Evolutionary conservation across 2,888 invertebrate genomes (phyloP).

Genomic region (Sisyra nigra): DNA sequence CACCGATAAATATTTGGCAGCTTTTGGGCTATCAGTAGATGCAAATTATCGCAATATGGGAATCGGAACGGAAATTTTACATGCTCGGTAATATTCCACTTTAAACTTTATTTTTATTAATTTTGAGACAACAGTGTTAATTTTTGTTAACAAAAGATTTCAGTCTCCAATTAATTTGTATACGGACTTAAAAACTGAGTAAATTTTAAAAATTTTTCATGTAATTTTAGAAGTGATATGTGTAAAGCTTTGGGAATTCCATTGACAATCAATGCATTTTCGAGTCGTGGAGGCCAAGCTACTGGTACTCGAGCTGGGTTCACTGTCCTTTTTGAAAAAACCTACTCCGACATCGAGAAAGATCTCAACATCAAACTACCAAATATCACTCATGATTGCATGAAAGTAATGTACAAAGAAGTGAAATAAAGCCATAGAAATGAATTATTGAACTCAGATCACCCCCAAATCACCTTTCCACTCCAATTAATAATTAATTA

Average conservation of each 20-base stretch:
- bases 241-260: slow-evolving; percentile 29
- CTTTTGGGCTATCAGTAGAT: slow-evolving; percentile 32
- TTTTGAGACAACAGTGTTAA: not conserved
- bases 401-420: no score
- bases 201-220: no score
- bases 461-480: no score
- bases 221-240: slow-evolving; percentile 28
- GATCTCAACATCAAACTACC: no score
- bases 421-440: no score
- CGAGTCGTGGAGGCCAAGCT: slow-evolving; percentile 31
- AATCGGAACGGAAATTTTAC: slow-evolving; percentile 29
- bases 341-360: not conserved
- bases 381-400: no score
- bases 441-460: no score
- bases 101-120: not conserved
- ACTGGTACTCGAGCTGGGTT: slow-evolving; percentile 33
- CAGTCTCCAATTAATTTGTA: no score
- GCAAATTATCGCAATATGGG: slow-evolving; percentile 29
- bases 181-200: no score
- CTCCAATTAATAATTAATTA: no score
- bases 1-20: slow-evolving; percentile 29
- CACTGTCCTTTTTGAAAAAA: slow-evolving; percentile 22
- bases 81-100: slow-evolving; percentile 23
- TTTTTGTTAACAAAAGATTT: not conserved
- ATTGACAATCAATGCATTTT: slow-evolving; percentile 33